These are phyloP conservation scores for Phaonia tiefii DNA, from an alignment of 2,888 invertebrate species.

Conservation along the genomic window DNA sequence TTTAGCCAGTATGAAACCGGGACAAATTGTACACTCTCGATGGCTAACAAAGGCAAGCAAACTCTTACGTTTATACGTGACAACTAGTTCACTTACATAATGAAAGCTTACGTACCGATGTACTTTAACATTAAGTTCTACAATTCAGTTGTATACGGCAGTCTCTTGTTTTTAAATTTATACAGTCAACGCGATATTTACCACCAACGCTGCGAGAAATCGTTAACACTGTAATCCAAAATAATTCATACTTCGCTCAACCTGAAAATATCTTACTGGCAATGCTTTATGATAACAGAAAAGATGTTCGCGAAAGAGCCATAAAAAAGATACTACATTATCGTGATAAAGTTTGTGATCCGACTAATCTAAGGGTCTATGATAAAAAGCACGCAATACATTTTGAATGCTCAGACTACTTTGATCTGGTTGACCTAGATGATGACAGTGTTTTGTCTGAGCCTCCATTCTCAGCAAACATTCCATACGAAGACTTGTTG, in stretches of 20 bases:
- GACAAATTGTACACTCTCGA: no score
- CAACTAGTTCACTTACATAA: no score
- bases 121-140: not conserved
- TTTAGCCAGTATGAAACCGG: not conserved
- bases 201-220: not conserved
- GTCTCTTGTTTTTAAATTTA: slow-evolving; percentile 6
- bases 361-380: slow-evolving; percentile 16
- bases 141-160: slow-evolving; percentile 1
- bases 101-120: not conserved
- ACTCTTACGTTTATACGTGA: not conserved
- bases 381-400: not conserved
- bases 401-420: slow-evolving; percentile 5
- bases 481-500: not conserved
- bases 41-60: no score
- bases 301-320: slow-evolving; percentile 15
- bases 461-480: slow-evolving; percentile 7
- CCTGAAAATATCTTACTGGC: slow-evolving; percentile 3
- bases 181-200: slow-evolving; percentile 7
- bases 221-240: no score
- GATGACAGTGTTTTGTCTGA: not conserved
- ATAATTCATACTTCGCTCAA: slow-evolving; percentile 1
- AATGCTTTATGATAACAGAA: no score
- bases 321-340: slow-evolving; percentile 19
- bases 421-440: slow-evolving; percentile 11
- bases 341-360: slow-evolving; percentile 6